Percentiles rank a stretch among this genome's conserved stretches.
Conservation (phyloP, 2,797 vertebrate species). For the Triplophysa yarkandensis region DNA sequence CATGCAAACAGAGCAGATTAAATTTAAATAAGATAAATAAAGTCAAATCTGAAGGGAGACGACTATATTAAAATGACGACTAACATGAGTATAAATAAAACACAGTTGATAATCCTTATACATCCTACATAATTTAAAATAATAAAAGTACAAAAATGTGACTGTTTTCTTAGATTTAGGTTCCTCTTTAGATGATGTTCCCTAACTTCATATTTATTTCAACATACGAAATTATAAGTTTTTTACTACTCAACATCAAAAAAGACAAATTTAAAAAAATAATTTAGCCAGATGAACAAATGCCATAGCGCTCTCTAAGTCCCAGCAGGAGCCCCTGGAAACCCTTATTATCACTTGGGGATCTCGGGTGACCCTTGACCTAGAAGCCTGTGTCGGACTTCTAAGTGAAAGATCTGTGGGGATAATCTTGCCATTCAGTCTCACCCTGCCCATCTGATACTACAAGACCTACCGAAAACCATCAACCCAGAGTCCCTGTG, state of each 20-base stretch:
- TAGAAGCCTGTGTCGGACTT: conserved; percentile 40
- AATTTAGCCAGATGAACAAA: conserved; percentile 24
- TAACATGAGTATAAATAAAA: conserved; percentile 2
- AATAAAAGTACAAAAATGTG: background rate
- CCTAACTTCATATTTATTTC: background rate
- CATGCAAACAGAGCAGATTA: background rate
- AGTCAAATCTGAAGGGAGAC: background rate
- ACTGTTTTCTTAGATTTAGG: background rate
- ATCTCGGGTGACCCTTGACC: conserved; percentile 54
- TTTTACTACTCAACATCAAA: background rate
- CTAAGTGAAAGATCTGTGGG: conserved; percentile 37
- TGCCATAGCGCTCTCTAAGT: conserved; percentile 35
- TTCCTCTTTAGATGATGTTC: background rate
- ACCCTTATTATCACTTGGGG: conserved; percentile 43
- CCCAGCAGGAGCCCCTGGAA: conserved; percentile 43
- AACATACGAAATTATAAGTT: background rate
- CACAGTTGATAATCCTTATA: background rate
- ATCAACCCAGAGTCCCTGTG: conserved; percentile 45
- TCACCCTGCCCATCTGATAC: conserved; percentile 36
- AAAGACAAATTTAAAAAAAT: conserved; percentile 11
- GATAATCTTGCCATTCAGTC: conserved; percentile 52
- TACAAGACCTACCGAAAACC: conserved; percentile 37
- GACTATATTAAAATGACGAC: background rate
- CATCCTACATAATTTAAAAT: background rate
- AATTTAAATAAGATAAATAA: conserved; percentile 3